phyloP scores from a whole-genome alignment of 2,113 vertebrate genomes.

The Loxodonta africana region DNA sequence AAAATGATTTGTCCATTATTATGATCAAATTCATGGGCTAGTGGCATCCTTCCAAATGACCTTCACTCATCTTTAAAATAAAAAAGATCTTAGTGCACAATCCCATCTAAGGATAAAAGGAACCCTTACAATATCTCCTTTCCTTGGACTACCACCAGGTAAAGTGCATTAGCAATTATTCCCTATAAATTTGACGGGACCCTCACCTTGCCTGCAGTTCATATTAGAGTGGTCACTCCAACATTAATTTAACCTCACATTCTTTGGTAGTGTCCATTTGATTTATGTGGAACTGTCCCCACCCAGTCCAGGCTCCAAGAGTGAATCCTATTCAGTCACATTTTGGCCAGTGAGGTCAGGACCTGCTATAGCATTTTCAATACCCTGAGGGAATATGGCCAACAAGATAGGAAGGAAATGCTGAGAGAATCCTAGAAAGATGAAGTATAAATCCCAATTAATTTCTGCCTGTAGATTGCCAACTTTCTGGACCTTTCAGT shows the following conservation, averaged over 20 bases:
- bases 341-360: not conserved
- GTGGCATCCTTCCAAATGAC: not conserved
- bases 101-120: not conserved
- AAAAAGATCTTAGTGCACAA: not conserved
- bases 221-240: not conserved
- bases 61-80: slow-evolving; percentile 11
- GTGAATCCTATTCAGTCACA: not conserved
- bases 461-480: not conserved
- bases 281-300: not conserved
- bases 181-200: not conserved
- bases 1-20: slow-evolving; percentile 13
- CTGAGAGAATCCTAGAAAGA: not conserved
- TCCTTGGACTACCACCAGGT: not conserved
- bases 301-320: not conserved
- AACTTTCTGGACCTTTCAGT: not conserved
- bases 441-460: not conserved
- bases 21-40: not conserved
- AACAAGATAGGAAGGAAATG: slow-evolving; percentile 31
- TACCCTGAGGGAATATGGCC: not conserved
- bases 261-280: not conserved
- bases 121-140: not conserved
- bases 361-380: not conserved
- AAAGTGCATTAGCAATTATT: not conserved
- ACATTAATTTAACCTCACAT: not conserved
- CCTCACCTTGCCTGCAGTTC: not conserved